Evolutionary conservation across 2,888 invertebrate species (phyloP), one percentile per base, ranked within the genome.

Genomic region (Metacarcinus magister): DNA sequence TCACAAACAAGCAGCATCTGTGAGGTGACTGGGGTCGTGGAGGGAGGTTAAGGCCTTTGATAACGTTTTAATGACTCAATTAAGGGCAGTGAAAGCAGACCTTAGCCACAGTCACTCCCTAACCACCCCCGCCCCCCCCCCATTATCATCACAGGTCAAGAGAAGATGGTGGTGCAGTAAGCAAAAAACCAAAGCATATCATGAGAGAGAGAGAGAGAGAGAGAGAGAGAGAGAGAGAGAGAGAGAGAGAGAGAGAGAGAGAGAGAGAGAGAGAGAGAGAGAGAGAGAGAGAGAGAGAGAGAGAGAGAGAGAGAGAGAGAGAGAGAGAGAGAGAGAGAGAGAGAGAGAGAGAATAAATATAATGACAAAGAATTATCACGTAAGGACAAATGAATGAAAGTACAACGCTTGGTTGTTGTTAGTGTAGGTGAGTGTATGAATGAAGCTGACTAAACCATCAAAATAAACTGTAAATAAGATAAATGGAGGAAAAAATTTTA

Each of bases 201-300:
- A 5, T 28, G 67, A 93, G 60, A 13, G 60, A 60, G 60, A 93
- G 54, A 54, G 54, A 54, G 54, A 44, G 94, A 82, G 94, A 75
- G 94, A 94, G 75, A 43, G 43, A 94, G 75, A n/a, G 94, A 75
- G 75, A 75, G 54, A 54, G 54, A 54, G 54, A 54, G 54, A 54
- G 54, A 54, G 54, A 43, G 10, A 44, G n/a, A 32, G 92, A 44
- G 43, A 92, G 92, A 44, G 92, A 44, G 44, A 43, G 43, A 92
- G 43, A 43, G 44, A 44, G 92, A 16, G 43, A 44, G 92, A 92
- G 44, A 92, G 92, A 44, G 44, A 92, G 92, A 92, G 92, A 92
- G 92, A 43, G 91, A 91, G 46, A 91, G 43, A 91, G 92, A 92
- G 19, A 92, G 92, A 92, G 92, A 92, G 48, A 46, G 92, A 91